A percentile compares a stretch with the other conserved stretches of the same genome.
Evolutionary conservation across 2,797 vertebrate species (phyloP).

Genomic region (Rhinella marina): DNA sequence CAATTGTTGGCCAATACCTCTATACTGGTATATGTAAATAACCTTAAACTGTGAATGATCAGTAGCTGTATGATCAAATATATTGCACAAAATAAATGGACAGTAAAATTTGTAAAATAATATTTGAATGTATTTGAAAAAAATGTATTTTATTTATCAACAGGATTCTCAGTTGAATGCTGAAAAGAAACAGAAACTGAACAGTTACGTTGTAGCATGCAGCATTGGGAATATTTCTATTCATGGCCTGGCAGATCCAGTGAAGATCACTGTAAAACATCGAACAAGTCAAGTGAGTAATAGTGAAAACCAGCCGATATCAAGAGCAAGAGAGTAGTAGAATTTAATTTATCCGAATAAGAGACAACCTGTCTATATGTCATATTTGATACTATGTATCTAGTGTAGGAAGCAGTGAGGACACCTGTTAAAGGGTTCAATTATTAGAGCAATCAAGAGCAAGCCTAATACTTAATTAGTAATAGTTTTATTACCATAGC

Average conservation of each 20-base stretch:
- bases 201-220: constrained; percentile 95
- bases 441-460: background rate
- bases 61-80: background rate
- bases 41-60: background rate
- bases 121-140: background rate
- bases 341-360: background rate
- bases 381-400: background rate
- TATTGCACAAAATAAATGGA: background rate
- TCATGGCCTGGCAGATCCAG: constrained; percentile 80
- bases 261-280: constrained; percentile 86
- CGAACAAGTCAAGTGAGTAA: constrained; percentile 78
- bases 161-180: constrained; percentile 68
- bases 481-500: background rate
- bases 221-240: constrained; percentile 90
- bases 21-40: background rate
- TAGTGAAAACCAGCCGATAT: background rate
- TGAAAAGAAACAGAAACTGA: constrained; percentile 65
- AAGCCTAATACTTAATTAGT: background rate
- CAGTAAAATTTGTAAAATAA: background rate
- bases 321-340: background rate
- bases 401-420: background rate
- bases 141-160: constrained; percentile 46
- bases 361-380: background rate
- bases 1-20: background rate
- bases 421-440: background rate